Evolutionary conservation across 2,797 vertebrate species (phyloP).

Genomic region (Trachops cirrhosus): DNA sequence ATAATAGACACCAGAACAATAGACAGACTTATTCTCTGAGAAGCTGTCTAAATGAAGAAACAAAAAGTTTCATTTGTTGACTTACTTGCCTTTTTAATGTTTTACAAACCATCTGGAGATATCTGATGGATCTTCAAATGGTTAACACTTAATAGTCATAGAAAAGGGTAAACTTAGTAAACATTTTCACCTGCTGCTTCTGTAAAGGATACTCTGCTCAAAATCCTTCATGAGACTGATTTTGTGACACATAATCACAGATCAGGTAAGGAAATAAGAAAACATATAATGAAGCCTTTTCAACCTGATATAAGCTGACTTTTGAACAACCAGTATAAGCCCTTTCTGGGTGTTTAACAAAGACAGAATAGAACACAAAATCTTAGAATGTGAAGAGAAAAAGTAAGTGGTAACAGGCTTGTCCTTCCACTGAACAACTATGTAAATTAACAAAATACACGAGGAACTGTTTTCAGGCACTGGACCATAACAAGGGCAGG

Average conservation of each 20-base stretch:
- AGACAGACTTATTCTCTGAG: neutral
- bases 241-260: neutral
- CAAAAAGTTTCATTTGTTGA: neutral
- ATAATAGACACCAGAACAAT: neutral
- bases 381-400: neutral
- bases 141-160: neutral
- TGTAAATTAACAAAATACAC: neutral
- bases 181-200: neutral
- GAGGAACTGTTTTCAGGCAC: neutral
- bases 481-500: neutral
- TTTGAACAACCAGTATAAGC: neutral
- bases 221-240: constrained; percentile 4
- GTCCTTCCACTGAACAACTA: neutral
- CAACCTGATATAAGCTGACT: neutral
- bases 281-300: neutral
- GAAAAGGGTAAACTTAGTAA: neutral
- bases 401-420: neutral
- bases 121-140: neutral
- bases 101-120: neutral
- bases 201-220: neutral
- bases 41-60: neutral
- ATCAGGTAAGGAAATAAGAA: neutral
- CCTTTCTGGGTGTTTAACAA: neutral
- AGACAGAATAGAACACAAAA: neutral
- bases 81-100: neutral